Evolutionary conservation across 2,797 vertebrate genomes (phyloP).

Genomic region (Cephalopachus bancanus): DNA sequence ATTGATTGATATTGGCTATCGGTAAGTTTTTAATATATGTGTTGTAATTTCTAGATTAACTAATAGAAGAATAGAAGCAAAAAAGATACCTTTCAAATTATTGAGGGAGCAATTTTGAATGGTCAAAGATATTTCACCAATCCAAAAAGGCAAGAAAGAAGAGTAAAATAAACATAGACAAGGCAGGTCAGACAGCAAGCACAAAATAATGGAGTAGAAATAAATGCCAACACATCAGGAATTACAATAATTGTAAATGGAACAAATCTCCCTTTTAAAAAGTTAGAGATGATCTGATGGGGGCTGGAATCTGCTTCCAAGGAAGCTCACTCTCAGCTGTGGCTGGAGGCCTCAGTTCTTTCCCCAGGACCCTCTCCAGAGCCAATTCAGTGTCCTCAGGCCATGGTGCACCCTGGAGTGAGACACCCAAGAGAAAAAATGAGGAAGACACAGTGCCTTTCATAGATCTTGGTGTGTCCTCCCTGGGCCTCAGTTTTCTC

Average conservation of each 20-base stretch:
- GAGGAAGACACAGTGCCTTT: neutral
- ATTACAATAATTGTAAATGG: neutral
- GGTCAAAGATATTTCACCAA: conserved; percentile 7
- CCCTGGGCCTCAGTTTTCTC: neutral
- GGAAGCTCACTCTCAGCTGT: neutral
- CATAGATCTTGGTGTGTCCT: neutral
- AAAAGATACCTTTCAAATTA: neutral
- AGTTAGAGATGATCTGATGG: neutral
- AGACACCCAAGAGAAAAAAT: neutral
- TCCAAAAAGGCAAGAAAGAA: neutral
- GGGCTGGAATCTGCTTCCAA: neutral
- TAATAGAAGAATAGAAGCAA: neutral
- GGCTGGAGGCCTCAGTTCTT: neutral
- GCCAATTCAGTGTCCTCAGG: neutral
- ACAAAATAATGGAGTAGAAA: conserved; percentile 18
- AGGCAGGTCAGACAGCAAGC: neutral
- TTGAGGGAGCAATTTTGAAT: neutral
- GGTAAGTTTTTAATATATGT: conserved; percentile 5
- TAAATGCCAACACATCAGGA: neutral
- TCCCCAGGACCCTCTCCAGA: neutral
- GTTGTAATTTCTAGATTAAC: neutral
- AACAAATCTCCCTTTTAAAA: conserved; percentile 10
- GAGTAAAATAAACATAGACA: neutral
- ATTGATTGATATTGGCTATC: neutral
- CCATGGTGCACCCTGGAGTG: neutral